Evolutionary conservation across 2,797 vertebrate species (phyloP).

Genomic region (Chaetophractus vellerosus): DNA sequence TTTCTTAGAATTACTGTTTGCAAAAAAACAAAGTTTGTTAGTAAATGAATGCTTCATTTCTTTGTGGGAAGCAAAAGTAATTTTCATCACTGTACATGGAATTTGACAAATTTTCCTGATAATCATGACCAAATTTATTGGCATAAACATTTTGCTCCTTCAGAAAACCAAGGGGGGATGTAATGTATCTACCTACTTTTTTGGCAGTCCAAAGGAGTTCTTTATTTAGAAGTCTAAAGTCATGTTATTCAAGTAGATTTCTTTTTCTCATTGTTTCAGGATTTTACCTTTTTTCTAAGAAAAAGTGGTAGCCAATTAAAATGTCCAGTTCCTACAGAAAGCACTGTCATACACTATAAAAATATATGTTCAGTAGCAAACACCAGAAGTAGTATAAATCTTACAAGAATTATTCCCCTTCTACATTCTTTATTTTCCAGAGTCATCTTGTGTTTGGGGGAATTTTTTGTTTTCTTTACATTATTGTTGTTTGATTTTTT

Average conservation of each 20-base stretch:
- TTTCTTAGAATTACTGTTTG: background rate
- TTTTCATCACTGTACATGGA: background rate
- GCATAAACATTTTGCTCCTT: background rate
- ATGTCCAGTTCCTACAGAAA: background rate
- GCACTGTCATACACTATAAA: background rate
- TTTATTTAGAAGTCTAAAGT: background rate
- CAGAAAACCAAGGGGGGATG: background rate
- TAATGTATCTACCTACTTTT: background rate
- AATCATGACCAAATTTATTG: background rate
- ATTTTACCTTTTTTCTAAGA: slow-evolving; percentile 13
- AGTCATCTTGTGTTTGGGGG: background rate
- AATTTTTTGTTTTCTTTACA: background rate
- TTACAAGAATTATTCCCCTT: background rate
- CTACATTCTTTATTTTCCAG: background rate
- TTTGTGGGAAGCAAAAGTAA: background rate
- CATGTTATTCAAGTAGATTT: background rate
- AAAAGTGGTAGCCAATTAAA: background rate
- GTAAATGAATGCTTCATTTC: background rate
- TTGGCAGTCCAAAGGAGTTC: background rate
- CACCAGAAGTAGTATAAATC: background rate
- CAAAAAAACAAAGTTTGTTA: background rate
- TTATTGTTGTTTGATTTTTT: slow-evolving; percentile 1
- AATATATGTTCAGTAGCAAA: background rate
- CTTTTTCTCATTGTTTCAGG: background rate
- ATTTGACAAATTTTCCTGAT: slow-evolving; percentile 2